These are phyloP conservation scores for Thamnophis elegans DNA, from an alignment of 2,797 vertebrate genomes.

Conservation along the genomic window DNA sequence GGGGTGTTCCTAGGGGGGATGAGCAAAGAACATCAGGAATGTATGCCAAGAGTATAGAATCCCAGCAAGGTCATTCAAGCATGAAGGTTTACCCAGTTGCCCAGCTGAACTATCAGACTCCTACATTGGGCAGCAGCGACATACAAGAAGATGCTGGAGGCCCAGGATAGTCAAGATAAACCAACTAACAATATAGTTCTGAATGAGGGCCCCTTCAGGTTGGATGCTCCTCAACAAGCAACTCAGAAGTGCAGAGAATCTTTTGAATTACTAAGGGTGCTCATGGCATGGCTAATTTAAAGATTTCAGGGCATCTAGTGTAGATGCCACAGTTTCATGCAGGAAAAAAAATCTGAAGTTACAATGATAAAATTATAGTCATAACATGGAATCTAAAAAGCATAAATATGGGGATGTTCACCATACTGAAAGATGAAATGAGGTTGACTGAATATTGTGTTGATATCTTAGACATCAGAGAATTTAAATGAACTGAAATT, in stretches of 20 bases:
- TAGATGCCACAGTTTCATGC: background rate
- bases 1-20: background rate
- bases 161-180: background rate
- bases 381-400: background rate
- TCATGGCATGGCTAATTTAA: background rate
- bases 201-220: background rate
- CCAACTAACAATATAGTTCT: background rate
- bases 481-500: background rate
- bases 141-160: background rate
- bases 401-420: background rate
- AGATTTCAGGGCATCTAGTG: background rate
- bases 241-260: background rate
- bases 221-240: background rate
- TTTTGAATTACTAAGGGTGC: background rate
- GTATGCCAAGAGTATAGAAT: background rate
- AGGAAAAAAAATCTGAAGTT: background rate
- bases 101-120: background rate
- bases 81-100: background rate
- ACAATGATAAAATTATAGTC: background rate
- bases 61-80: background rate
- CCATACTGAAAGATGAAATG: background rate
- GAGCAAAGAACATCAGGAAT: background rate
- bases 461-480: background rate
- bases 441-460: background rate
- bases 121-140: background rate